These are phyloP conservation scores for Hydrozoanthus tunicans DNA, from an alignment of 64 coral and sea anemone genomes.

Conservation along the genomic window DNA sequence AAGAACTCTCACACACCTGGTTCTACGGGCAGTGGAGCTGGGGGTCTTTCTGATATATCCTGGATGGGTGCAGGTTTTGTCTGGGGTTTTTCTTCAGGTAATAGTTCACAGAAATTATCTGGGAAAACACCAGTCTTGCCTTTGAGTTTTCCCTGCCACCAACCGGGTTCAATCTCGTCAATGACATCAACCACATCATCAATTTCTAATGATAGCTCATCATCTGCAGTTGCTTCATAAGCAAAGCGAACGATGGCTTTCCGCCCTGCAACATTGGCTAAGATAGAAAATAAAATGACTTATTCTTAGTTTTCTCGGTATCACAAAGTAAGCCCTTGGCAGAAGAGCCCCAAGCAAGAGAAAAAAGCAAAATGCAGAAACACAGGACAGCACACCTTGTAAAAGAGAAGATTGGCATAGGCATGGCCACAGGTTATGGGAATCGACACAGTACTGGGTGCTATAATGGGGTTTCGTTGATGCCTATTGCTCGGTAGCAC, in stretches of 20 bases:
- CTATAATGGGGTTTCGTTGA: no score
- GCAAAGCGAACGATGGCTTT: conserved; percentile 87
- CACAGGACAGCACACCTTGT: no score
- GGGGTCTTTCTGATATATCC: not conserved
- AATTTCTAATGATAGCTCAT: conserved; percentile 76
- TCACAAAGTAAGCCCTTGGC: no score
- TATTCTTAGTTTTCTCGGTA: no score
- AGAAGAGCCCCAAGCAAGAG: no score
- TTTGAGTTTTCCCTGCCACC: conserved; percentile 78
- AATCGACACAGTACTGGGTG: no score
- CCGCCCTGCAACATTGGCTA: conserved; percentile 54
- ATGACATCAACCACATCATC: conserved; percentile 75
- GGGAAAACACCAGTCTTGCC: conserved; percentile 84
- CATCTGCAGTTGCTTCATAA: conserved; percentile 76
- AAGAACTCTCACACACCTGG: not conserved
- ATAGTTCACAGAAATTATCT: conserved; percentile 89
- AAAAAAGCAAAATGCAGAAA: no score
- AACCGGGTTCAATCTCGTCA: conserved; percentile 71
- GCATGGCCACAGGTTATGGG: no score
- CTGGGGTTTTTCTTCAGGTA: conserved; percentile 53
- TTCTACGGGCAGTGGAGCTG: conserved; percentile 6
- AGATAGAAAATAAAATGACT: not conserved
- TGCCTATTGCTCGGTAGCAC: no score
- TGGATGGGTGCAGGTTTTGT: not conserved
- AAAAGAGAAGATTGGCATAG: no score